Evolutionary conservation across 2,888 invertebrate species (phyloP).

Genomic region (Argyresthia albistria): DNA sequence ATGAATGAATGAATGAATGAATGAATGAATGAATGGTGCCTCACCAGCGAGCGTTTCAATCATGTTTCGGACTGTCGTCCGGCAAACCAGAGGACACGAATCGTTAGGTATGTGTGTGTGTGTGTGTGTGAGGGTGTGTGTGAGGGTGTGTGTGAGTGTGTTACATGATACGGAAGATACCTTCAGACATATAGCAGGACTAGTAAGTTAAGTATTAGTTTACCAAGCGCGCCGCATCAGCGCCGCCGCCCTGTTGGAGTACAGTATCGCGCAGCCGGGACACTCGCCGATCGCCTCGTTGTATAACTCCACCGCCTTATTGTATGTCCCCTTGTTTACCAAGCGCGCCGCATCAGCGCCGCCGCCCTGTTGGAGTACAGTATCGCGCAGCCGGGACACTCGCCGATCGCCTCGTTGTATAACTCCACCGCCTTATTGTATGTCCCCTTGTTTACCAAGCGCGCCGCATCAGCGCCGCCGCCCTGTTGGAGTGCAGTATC

Average conservation of each 20-base stretch:
- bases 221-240: constrained; percentile 87
- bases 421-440: constrained; percentile 78
- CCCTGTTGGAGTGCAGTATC: constrained; percentile 89
- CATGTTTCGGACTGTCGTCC: too few species aligned
- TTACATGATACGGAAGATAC: too few species aligned
- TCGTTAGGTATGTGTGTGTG: too few species aligned
- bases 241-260: constrained; percentile 90
- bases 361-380: constrained; percentile 92
- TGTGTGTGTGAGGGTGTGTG: too few species aligned
- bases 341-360: constrained; percentile 85
- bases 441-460: constrained; percentile 79
- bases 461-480: constrained; percentile 87
- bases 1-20: too few species aligned
- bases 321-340: constrained; percentile 78
- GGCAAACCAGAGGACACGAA: too few species aligned
- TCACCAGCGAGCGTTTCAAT: too few species aligned
- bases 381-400: constrained; percentile 81
- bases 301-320: constrained; percentile 80
- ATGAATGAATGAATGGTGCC: too few species aligned
- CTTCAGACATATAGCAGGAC: too few species aligned
- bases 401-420: constrained; percentile 84
- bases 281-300: constrained; percentile 82
- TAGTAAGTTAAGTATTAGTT: too few species aligned
- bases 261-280: constrained; percentile 84
- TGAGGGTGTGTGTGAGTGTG: too few species aligned